Evolutionary conservation across 2,113 vertebrate genomes (phyloP), one percentile per base, ranked within the genome.

Genomic region (Paralichthys olivaceus): DNA sequence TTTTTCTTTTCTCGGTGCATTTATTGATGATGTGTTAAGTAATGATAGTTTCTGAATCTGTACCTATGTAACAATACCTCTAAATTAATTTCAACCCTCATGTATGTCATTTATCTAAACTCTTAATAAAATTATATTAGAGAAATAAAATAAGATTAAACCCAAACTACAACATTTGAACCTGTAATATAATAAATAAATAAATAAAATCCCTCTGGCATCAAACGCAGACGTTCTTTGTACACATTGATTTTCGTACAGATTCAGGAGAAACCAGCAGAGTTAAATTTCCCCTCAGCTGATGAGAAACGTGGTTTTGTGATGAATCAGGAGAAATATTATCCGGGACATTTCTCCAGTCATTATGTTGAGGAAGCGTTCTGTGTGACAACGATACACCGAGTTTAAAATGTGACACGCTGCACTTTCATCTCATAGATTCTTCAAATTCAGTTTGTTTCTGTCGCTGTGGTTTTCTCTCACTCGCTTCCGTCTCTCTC

Each of bases 281-380:
- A 51, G 20, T 51, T 20, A 19, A 51, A 51, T 51, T 51, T 51
- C 49, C 1, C 49, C 17, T 51, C 19, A n/a, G 19, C 4, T 43
- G 47, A 62, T 80, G 64, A 64, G 69, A 73, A 20, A 79, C 62
- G 69, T 51, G 55, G 57, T 63, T 23, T 19, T 47, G 19, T 58
- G 77, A 69, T 69, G 58, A 75, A 28, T 80, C 71, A 51, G 78
- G 34, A 60, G 56, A 72, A 79, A 54, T 7, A 58, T n/a, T 1
- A 65, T 7, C 53, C 8, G 20, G 15, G n/a, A 17, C 29, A 25
- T 29, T 28, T 47, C 43, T 28, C n/a, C 17, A 6, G 43, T 47
- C 43, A 19, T 47, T 47, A 47, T 19, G 17, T 4, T 5, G 17
- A 47, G 15, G 43, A 17, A 19, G 55, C 37, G 15, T 55, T 73